Base-by-base conservation (phyloP, 64 coral and sea anemone species). In the Montipora cactus region DNA sequence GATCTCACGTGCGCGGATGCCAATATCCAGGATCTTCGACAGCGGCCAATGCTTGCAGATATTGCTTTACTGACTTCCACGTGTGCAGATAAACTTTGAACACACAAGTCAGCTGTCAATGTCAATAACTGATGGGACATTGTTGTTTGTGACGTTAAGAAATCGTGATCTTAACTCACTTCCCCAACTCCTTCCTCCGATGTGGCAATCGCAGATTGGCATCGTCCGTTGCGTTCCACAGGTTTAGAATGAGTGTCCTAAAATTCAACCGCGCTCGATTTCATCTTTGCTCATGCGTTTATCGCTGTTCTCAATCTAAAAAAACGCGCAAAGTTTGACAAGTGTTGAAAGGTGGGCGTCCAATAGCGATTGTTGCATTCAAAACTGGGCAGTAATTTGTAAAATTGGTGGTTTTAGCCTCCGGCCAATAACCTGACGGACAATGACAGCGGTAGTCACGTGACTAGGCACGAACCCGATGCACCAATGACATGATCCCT, bases 381-480 rank as follows among this genome's bases (percentile, higher is more conserved):
- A 88, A 89, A 91, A 98, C 90, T 91, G 95, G 96, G 96, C 94
- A 91, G 94, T 94, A 98, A 98, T 98, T 98, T 95, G 96, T 98
- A 91, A 95, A 98, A 98, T 95, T 93, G 87, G 81, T 94, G 71
- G 78, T 80, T 75, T 57, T 89, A 81, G 94, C 96, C 90, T 81
- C 81, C 91, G 93, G 88, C 96, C 96, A 98, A 98, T 98, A 98
- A 95, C 92, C 90, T 95, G 79, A 75, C 96, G 83, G 80, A 89
- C 83, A 93, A 91, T 98, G 96, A 98, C 96, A 98, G 83, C 74
- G 21, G 16, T 6, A n/a, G 51, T 98, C 96, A 98, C 96, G 96
- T 98, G 96, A 69, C 78, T 14, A 48, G 72, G 77, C 70, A 49
- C 84, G 62, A 86, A 44, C 44, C 8, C 62, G 45, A 8, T 72